Evolutionary conservation across 1,140 invertebrate genomes (phyloP), one percentile per base, ranked within the genome.

Genomic region (Zaprionus ornatus): DNA sequence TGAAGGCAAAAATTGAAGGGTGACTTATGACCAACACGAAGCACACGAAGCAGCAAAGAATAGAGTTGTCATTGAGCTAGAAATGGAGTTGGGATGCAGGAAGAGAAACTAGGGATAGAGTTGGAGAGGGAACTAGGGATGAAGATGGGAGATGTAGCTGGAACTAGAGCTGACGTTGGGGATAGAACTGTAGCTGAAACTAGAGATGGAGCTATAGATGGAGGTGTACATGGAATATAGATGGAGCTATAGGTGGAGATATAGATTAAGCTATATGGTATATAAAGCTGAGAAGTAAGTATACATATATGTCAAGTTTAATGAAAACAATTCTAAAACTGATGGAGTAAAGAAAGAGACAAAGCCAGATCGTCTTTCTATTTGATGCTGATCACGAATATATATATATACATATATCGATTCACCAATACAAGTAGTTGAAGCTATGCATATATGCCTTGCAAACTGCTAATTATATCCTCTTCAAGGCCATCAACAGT

Each of bases 1-100:
- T 19, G 32, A 10, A 13, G 48, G 55, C 32, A 29, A 52, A 69
- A 79, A 83, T 72, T 82, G 80, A 87, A 80, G 84, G 83, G 83
- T 87, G 83, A 87, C 83, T 87, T 87, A 87, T 86, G 85, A 77
- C 73, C 42, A 61, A 54, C 82, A 86, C 71, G 50, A 48, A 69
- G 59, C 37, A 48, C 27, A 35, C 55, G 32, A 48, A 13, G 17
- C 29, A 32, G 40, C 40, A 32, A 29, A 42, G 67, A 84, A 82
- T 87, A 72, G 55, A 86, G 83, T 87, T 86, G 82, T 86, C 82
- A 87, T 77, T 65, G 69, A 74, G 52, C 66, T 66, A 48, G 25
- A 59, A 19, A 3, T 9, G 40, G 40, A 17, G 7, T 17, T 10
- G 40, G 40, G 7, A 17, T 2, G 4, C 1, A 45, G 40, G 40